A percentile compares a stretch with the other conserved stretches of the same genome.
These are phyloP conservation scores for Anthoptus insignis DNA, from an alignment of 2,888 invertebrate species.

Conservation along the genomic window DNA sequence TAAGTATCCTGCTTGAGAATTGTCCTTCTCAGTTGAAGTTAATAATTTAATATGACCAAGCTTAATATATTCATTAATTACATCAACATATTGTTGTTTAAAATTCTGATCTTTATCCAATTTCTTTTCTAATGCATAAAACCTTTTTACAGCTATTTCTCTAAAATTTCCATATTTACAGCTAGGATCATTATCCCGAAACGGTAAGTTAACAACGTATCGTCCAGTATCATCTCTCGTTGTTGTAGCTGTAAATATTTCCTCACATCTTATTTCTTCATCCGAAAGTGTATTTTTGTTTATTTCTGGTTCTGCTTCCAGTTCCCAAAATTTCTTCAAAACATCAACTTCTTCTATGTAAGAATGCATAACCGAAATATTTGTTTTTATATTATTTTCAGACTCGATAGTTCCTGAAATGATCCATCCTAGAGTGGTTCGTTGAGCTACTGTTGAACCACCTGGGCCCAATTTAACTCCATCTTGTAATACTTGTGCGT, in stretches of 20 bases:
- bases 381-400: constrained; percentile 26
- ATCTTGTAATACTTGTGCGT: constrained; percentile 27
- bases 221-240: constrained; percentile 38
- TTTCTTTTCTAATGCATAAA: constrained; percentile 39
- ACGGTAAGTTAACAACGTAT: constrained; percentile 48
- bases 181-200: constrained; percentile 33
- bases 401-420: constrained; percentile 24
- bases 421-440: constrained; percentile 39
- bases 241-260: constrained; percentile 35
- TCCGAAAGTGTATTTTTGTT: constrained; percentile 43
- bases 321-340: constrained; percentile 27
- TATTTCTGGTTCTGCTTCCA: constrained; percentile 34
- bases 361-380: constrained; percentile 11
- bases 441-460: constrained; percentile 26
- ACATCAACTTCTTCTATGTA: neutral
- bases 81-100: constrained; percentile 43
- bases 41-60: constrained; percentile 45
- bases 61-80: constrained; percentile 47
- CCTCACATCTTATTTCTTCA: constrained; percentile 47
- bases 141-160: constrained; percentile 41
- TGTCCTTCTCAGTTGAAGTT: constrained; percentile 21
- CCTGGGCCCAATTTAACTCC: constrained; percentile 18
- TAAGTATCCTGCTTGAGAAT: constrained; percentile 42
- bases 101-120: constrained; percentile 38
- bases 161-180: constrained; percentile 37